These are phyloP conservation scores for Mya arenaria DNA, from an alignment of 1,140 invertebrate species.

Conservation along the genomic window DNA sequence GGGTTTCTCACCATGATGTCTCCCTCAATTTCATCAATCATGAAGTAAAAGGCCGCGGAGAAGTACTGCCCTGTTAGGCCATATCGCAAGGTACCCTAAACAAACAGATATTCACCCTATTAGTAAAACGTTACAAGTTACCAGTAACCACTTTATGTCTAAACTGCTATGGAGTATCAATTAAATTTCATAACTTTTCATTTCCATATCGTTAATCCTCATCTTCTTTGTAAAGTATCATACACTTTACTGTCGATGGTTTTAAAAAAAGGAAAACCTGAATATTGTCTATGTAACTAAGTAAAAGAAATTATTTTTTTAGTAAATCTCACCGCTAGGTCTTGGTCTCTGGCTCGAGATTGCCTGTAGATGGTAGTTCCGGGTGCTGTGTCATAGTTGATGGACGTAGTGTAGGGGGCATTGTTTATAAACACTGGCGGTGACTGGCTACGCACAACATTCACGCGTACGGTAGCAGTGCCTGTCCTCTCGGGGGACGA, in stretches of 20 bases:
- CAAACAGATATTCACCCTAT: too few species aligned
- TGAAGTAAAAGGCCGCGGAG: constrained; percentile 68
- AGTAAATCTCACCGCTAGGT: constrained; percentile 61
- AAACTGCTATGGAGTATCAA: too few species aligned
- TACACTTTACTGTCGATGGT: not conserved
- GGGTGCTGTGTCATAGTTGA: constrained; percentile 53
- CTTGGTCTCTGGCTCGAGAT: constrained; percentile 63
- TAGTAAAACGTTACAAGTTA: too few species aligned
- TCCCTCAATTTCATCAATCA: constrained; percentile 56
- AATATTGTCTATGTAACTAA: too few species aligned
- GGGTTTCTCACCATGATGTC: constrained; percentile 47
- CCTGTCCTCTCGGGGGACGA: constrained; percentile 71
- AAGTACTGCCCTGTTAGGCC: constrained; percentile 61
- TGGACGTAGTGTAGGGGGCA: constrained; percentile 58
- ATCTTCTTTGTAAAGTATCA: too few species aligned
- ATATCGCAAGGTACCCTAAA: constrained; percentile 66
- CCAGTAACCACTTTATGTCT: too few species aligned
- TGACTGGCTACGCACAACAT: constrained; percentile 60
- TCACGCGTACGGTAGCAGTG: constrained; percentile 63
- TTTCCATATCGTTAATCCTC: too few species aligned
- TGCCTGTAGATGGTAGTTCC: constrained; percentile 57
- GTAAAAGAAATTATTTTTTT: not conserved
- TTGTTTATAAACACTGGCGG: constrained; percentile 66
- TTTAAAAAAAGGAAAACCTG: not conserved
- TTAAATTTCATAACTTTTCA: too few species aligned